phyloP scores from a whole-genome alignment of 2,113 vertebrate species.

The Sylvilagus bachmani region DNA sequence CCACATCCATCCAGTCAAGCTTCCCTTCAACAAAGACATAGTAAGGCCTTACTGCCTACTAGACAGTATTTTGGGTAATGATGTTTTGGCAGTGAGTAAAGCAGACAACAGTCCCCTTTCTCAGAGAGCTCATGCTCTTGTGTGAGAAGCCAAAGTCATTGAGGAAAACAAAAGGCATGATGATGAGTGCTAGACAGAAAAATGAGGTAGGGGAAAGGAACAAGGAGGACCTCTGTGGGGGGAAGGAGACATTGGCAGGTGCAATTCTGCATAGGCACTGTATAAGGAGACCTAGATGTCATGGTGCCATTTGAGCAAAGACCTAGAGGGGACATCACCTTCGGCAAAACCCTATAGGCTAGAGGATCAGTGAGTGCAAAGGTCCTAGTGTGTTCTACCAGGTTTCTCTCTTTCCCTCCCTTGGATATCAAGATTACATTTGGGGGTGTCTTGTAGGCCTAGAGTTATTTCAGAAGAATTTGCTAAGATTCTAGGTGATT shows the following conservation, averaged over 20 bases:
- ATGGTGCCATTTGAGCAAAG: neutral
- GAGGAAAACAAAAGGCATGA: neutral
- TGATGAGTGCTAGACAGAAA: neutral
- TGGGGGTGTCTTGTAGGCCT: neutral
- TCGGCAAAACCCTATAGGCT: neutral
- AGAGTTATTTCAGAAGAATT: slow-evolving; percentile 48
- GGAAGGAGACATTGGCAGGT: neutral
- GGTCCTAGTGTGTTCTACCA: neutral
- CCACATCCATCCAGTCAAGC: too few species aligned
- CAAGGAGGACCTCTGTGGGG: neutral
- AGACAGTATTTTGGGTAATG: neutral
- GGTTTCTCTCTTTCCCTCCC: neutral
- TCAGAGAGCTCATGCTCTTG: neutral
- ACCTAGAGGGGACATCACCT: neutral
- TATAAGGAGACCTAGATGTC: neutral
- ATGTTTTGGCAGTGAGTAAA: neutral
- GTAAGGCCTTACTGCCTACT: neutral
- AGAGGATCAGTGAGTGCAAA: neutral
- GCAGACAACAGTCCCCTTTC: neutral
- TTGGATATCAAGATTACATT: neutral
- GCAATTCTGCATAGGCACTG: neutral
- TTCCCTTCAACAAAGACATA: neutral
- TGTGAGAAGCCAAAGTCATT: neutral
- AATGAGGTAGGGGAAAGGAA: neutral
- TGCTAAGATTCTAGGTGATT: slow-evolving; percentile 38